phyloP scores from a whole-genome alignment of 2,888 invertebrate species.

The Drosophila algonquin region DNA sequence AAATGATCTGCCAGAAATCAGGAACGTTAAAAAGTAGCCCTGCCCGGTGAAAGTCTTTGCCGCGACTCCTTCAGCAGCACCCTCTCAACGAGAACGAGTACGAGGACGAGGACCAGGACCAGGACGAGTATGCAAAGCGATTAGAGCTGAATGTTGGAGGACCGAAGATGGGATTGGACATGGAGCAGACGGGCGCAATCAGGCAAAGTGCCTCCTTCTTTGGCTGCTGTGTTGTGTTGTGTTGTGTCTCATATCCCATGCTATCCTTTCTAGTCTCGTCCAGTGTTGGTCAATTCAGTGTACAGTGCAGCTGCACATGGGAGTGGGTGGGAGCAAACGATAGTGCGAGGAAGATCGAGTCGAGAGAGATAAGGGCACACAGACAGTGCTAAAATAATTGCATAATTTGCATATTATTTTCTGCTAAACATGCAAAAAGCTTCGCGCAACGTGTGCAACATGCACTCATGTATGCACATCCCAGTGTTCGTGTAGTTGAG shows the following conservation, averaged over 20 bases:
- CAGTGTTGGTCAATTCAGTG: slow-evolving; percentile 56
- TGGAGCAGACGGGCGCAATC: slow-evolving; percentile 74
- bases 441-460: slow-evolving; percentile 67
- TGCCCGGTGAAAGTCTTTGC: slow-evolving; percentile 14
- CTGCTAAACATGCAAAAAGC: slow-evolving; percentile 79
- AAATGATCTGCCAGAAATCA: slow-evolving; percentile 78
- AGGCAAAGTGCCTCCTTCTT: slow-evolving; percentile 72
- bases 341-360: neutral
- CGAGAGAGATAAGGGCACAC: slow-evolving; percentile 27
- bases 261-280: slow-evolving; percentile 35
- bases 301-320: slow-evolving; percentile 59
- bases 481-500: neutral
- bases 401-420: slow-evolving; percentile 81
- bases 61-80: neutral
- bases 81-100: neutral
- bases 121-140: slow-evolving; percentile 52
- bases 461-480: slow-evolving; percentile 65
- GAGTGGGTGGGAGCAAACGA: slow-evolving; percentile 5
- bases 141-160: slow-evolving; percentile 57
- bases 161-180: slow-evolving; percentile 49
- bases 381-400: slow-evolving; percentile 75
- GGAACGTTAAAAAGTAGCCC: slow-evolving; percentile 68
- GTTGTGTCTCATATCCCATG: neutral
- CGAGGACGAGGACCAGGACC: too few relatives aligned
- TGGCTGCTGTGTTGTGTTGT: slow-evolving; percentile 21